These are phyloP conservation scores for Achatina immaculata DNA, from an alignment of 1,140 invertebrate species.

Conservation along the genomic window DNA sequence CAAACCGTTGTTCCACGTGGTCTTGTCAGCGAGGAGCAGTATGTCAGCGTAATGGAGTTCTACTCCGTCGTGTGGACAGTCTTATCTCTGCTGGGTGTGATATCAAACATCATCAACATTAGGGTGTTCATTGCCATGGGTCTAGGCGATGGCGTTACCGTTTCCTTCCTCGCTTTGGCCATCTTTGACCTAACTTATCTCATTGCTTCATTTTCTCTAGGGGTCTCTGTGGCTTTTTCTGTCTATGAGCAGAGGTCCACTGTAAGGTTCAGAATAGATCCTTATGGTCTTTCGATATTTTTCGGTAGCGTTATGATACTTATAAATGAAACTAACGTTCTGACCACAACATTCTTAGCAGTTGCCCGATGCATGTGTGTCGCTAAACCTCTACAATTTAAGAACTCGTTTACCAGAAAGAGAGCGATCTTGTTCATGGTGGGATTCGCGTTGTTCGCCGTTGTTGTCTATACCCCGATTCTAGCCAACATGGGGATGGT, in stretches of 20 bases:
- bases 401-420: too few species aligned
- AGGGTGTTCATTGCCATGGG: too few species aligned
- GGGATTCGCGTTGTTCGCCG: neutral
- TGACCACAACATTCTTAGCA: neutral
- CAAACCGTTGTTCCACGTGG: too few species aligned
- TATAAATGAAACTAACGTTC: neutral
- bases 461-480: neutral
- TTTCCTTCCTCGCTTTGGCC: too few species aligned
- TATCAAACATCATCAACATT: too few species aligned
- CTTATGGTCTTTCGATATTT: neutral
- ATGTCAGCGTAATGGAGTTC: neutral
- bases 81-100: too few species aligned
- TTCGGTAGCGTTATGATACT: neutral
- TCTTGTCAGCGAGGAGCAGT: neutral
- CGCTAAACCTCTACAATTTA: too few species aligned
- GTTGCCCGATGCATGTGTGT: too few species aligned
- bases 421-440: neutral
- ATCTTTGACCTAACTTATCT: neutral
- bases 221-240: neutral
- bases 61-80: neutral
- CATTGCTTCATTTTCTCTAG: too few species aligned
- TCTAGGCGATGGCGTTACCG: too few species aligned
- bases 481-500: neutral
- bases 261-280: neutral
- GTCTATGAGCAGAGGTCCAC: neutral